These are phyloP conservation scores for Syngnathus floridae DNA, from an alignment of 2,113 vertebrate genomes.

Conservation along the genomic window DNA sequence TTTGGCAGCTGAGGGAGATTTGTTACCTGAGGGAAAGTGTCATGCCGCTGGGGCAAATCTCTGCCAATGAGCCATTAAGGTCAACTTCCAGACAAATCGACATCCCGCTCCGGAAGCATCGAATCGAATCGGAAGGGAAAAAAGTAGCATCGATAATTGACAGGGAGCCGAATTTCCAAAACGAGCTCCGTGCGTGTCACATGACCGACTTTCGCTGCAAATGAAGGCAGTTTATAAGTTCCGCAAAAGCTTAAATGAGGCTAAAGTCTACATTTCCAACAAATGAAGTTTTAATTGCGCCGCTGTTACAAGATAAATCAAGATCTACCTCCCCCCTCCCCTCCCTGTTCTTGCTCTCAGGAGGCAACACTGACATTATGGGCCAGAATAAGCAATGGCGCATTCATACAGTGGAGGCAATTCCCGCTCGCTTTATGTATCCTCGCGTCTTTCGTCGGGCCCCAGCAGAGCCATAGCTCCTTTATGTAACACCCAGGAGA, in stretches of 20 bases:
- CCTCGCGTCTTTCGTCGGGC: conserved; percentile 32
- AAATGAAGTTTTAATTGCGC: conserved; percentile 73
- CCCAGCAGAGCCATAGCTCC: conserved; percentile 60
- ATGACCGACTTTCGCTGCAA: conserved; percentile 6
- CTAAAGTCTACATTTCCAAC: conserved; percentile 68
- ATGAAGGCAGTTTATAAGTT: conserved; percentile 9
- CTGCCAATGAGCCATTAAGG: conserved; percentile 48
- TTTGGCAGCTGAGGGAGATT: conserved; percentile 40
- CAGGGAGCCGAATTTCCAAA: conserved; percentile 20
- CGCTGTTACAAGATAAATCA: conserved; percentile 59
- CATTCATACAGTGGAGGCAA: conserved; percentile 40
- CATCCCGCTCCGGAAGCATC: conserved; percentile 32
- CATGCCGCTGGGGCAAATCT: conserved; percentile 53
- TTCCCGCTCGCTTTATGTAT: conserved; percentile 60
- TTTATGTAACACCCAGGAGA: conserved; percentile 69
- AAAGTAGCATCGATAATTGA: conserved; percentile 45
- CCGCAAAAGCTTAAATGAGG: conserved; percentile 65
- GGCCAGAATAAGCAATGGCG: conserved; percentile 57
- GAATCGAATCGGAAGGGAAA: conserved; percentile 27
- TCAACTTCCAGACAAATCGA: conserved; percentile 41
- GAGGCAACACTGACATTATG: conserved; percentile 48
- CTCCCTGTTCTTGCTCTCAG: conserved; percentile 32
- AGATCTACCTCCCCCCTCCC: conserved; percentile 31
- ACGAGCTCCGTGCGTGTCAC: not conserved
- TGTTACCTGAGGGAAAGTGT: conserved; percentile 60